Evolutionary conservation across 2,113 vertebrate species (phyloP).

Genomic region (Sula dactylatra): DNA sequence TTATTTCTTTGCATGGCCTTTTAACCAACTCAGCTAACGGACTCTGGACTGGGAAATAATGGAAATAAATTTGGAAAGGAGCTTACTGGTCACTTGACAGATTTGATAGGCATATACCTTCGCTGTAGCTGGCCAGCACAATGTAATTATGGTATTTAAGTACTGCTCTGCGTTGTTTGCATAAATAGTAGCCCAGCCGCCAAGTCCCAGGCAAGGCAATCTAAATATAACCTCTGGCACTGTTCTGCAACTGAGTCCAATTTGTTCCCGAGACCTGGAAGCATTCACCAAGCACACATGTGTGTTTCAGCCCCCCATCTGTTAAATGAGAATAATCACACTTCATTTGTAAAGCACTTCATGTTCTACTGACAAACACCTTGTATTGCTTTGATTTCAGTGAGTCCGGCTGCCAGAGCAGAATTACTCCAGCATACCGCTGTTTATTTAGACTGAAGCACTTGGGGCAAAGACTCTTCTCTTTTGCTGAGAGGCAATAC

Average conservation of each 20-base stretch:
- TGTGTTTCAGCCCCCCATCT: neutral
- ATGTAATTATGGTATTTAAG: neutral
- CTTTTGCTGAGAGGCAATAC: neutral
- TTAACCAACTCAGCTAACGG: constrained; percentile 46
- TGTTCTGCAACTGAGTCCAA: neutral
- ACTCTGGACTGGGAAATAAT: neutral
- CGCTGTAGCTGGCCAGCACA: neutral
- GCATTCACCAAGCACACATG: neutral
- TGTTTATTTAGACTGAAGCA: neutral
- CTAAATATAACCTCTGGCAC: neutral
- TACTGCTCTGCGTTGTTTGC: neutral
- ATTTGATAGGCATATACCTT: neutral
- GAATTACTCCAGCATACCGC: neutral
- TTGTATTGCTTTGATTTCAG: neutral
- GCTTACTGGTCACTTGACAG: neutral
- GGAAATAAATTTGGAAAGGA: neutral
- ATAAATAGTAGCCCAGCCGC: neutral
- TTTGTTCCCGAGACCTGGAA: neutral
- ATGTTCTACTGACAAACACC: neutral
- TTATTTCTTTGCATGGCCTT: constrained; percentile 44
- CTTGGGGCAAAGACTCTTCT: neutral
- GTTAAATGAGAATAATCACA: neutral
- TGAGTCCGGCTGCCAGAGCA: neutral
- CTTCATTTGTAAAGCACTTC: neutral
- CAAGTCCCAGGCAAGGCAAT: neutral